phyloP scores from a whole-genome alignment of 2,797 vertebrate species.

The Holocentrus rufus region DNA sequence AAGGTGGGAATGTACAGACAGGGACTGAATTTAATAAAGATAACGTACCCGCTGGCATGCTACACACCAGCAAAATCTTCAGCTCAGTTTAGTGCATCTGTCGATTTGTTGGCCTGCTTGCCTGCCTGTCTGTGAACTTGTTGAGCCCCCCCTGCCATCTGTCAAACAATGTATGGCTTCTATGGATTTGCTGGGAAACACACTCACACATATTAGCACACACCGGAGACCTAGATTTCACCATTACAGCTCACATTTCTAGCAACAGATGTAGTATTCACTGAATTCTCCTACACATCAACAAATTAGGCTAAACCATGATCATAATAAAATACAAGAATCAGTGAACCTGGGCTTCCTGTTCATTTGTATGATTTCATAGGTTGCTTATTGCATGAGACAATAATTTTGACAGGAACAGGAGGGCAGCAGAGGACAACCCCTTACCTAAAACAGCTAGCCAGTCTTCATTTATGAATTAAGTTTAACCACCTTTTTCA shows the following conservation, averaged over 20 bases:
- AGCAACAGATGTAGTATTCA: not conserved
- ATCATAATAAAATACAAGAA: too few species aligned
- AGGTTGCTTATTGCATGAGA: not conserved
- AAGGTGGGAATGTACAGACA: not conserved
- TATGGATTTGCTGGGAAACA: conserved; percentile 16
- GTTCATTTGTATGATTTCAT: too few species aligned
- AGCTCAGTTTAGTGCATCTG: conserved; percentile 4
- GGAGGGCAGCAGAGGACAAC: too few species aligned
- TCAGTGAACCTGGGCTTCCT: too few species aligned
- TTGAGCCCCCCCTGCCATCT: conserved; percentile 41
- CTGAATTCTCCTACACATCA: not conserved
- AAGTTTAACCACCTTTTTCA: not conserved
- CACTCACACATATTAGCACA: conserved; percentile 1
- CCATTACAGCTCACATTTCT: not conserved
- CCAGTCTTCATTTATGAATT: not conserved
- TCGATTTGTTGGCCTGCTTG: conserved; percentile 9
- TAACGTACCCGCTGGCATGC: not conserved
- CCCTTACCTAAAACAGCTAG: not conserved
- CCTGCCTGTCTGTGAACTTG: conserved; percentile 35
- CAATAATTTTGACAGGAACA: not conserved
- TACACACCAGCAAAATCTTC: conserved; percentile 45
- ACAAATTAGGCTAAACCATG: not conserved
- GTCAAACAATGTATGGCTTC: conserved; percentile 42
- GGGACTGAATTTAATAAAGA: not conserved
- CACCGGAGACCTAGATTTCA: not conserved